A percentile compares a stretch with the other conserved stretches of the same genome.
Conservation (phyloP, 2,797 vertebrate species). For the Chelon auratus region DNA sequence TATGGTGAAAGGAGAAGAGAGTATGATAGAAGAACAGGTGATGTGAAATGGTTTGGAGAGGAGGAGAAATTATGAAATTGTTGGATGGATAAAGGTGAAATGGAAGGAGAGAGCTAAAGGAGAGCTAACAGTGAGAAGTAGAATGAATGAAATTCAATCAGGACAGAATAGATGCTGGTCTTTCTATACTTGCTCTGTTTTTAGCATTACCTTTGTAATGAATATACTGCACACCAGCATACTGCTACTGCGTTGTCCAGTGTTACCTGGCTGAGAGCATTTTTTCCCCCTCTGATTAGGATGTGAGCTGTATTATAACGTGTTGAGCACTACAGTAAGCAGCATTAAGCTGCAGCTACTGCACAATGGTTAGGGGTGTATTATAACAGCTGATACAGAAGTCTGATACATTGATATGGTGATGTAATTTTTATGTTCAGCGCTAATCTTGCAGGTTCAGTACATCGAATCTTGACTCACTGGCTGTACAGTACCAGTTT, state of each 20-base stretch:
- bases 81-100: slow-evolving; percentile 39
- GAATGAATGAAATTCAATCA: slow-evolving; percentile 47
- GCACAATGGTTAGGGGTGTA: neutral
- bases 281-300: slow-evolving; percentile 11
- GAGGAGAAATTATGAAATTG: slow-evolving; percentile 45
- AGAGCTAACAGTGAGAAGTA: slow-evolving; percentile 25
- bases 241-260: slow-evolving; percentile 6
- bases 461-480: neutral
- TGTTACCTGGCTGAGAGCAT: slow-evolving; percentile 18
- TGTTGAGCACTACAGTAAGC: neutral
- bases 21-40: slow-evolving; percentile 52
- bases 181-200: slow-evolving; percentile 44
- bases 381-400: neutral
- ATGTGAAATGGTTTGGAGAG: slow-evolving; percentile 64
- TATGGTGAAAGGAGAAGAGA: slow-evolving; percentile 45
- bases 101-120: slow-evolving; percentile 37
- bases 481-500: too few relatives aligned
- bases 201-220: slow-evolving; percentile 50
- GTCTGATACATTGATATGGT: neutral
- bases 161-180: slow-evolving; percentile 24
- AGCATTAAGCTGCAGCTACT: neutral
- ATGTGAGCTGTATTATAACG: neutral
- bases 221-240: slow-evolving; percentile 40
- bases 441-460: slow-evolving; percentile 7
- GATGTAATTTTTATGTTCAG: neutral